Conservation (phyloP, 2,113 vertebrate species). For the Opisthocomus hoazin region DNA sequence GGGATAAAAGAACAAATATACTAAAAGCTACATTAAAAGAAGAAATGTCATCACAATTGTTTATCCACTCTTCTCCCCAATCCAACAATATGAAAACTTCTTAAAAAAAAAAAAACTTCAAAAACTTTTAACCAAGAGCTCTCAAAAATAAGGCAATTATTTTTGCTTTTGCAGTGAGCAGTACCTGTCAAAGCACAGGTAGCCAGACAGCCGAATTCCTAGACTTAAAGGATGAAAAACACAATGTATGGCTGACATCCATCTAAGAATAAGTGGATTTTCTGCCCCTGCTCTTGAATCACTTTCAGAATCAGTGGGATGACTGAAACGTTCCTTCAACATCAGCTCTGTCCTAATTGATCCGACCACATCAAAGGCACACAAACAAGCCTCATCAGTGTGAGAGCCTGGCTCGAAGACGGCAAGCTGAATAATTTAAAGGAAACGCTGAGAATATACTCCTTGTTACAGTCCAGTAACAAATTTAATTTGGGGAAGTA, state of each 20-base stretch:
- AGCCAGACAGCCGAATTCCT: neutral
- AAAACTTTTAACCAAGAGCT: neutral
- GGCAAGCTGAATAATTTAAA: neutral
- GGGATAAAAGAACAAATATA: neutral
- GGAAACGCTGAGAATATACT: neutral
- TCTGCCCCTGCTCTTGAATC: neutral
- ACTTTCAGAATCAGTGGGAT: neutral
- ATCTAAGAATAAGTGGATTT: neutral
- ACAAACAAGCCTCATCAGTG: neutral
- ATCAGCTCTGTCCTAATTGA: neutral
- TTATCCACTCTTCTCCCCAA: neutral
- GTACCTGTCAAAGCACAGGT: neutral
- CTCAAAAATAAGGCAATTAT: neutral
- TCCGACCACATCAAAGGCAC: neutral
- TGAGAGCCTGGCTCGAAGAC: neutral
- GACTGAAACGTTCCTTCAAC: neutral
- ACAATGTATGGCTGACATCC: neutral
- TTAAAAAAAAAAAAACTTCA: neutral
- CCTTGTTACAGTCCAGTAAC: neutral
- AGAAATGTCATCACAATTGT: neutral
- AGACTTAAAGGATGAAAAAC: neutral
- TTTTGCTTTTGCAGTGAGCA: neutral
- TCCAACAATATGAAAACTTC: neutral
- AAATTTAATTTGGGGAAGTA: neutral
- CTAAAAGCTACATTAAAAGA: neutral